Percentiles rank a stretch among this genome's conserved stretches.
These are phyloP conservation scores for Anagyrus pseudococci DNA, from an alignment of 2,888 invertebrate genomes.

Conservation along the genomic window DNA sequence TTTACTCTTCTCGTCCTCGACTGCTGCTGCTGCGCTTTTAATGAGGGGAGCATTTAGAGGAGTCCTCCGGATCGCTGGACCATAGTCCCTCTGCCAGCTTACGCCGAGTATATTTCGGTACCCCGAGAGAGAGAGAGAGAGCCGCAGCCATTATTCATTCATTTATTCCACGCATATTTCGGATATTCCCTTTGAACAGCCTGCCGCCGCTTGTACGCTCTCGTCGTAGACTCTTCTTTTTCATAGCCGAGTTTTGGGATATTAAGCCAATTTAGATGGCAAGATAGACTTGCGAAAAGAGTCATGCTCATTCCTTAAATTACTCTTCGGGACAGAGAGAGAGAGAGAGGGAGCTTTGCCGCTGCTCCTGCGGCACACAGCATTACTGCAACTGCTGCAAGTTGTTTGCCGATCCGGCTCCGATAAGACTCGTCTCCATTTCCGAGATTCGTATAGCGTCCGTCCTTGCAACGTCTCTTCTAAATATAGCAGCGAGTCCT, in stretches of 20 bases:
- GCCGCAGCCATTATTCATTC: constrained; percentile 13
- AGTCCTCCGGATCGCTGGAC: background rate
- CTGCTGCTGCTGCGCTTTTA: constrained; percentile 24
- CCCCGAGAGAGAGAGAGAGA: too few relatives aligned
- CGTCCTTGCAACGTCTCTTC: too few relatives aligned
- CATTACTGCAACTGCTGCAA: too few relatives aligned
- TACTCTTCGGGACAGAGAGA: background rate
- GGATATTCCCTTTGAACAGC: background rate
- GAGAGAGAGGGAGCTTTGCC: too few relatives aligned
- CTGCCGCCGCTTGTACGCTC: background rate
- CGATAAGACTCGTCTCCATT: too few relatives aligned
- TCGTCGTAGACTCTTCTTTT: background rate
- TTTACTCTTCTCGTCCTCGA: too few relatives aligned
- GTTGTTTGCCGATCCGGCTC: too few relatives aligned
- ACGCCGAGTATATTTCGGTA: background rate
- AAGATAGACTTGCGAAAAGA: background rate
- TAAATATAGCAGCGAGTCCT: too few relatives aligned
- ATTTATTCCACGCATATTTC: constrained; percentile 13
- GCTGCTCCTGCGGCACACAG: too few relatives aligned
- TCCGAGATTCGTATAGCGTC: too few relatives aligned
- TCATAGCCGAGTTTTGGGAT: constrained; percentile 6
- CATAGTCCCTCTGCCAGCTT: too few relatives aligned
- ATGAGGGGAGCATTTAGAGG: constrained; percentile 35
- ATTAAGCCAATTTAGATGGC: constrained; percentile 15
- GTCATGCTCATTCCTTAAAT: constrained; percentile 3